phyloP scores from a whole-genome alignment of 2,797 vertebrate genomes.

The Borostomias antarcticus region DNA sequence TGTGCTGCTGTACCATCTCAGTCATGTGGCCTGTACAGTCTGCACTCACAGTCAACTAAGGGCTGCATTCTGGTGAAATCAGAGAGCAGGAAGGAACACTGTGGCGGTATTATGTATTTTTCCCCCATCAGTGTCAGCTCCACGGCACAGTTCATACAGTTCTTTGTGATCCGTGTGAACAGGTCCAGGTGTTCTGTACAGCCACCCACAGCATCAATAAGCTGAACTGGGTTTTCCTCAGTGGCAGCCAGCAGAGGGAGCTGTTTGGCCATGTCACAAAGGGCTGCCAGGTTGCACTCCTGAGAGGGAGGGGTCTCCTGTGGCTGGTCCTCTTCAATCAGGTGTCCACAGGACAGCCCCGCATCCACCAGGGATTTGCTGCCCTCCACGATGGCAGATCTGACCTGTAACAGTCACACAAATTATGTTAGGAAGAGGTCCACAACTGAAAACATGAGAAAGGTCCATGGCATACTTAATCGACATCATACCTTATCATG shows the following conservation, averaged over 20 bases:
- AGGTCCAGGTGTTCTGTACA: constrained; percentile 75
- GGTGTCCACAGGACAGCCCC: constrained; percentile 75
- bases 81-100: constrained; percentile 88
- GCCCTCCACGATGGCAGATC: constrained; percentile 81
- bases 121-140: constrained; percentile 84
- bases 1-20: background rate
- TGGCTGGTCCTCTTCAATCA: constrained; percentile 45
- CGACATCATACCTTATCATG: constrained; percentile 79
- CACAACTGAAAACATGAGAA: background rate
- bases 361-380: constrained; percentile 78
- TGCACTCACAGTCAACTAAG: constrained; percentile 86
- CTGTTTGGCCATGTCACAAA: constrained; percentile 92
- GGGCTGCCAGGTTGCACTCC: constrained; percentile 80
- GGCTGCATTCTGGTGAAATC: constrained; percentile 87
- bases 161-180: constrained; percentile 82
- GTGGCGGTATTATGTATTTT: constrained; percentile 87
- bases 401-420: constrained; percentile 74
- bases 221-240: constrained; percentile 51
- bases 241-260: constrained; percentile 68
- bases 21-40: too few relatives aligned
- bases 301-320: constrained; percentile 40
- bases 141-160: constrained; percentile 65
- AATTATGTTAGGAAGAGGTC: background rate
- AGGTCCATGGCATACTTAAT: too few relatives aligned
- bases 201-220: constrained; percentile 54